A percentile compares a stretch with the other conserved stretches of the same genome.
Conservation (phyloP, 1,140 invertebrate species). For the Dryas iulia region DNA sequence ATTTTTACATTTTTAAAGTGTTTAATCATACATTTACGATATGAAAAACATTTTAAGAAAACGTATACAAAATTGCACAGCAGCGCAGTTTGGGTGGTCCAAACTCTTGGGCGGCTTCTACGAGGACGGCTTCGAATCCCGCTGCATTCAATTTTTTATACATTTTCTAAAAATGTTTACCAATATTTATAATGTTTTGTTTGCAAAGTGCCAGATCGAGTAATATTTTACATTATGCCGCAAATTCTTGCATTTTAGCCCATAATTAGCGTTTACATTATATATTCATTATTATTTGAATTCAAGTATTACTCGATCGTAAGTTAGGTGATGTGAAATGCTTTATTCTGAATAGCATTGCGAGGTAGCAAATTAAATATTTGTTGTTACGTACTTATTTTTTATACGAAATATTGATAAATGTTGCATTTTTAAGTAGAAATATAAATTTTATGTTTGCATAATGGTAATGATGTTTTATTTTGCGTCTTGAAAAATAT, state of each 20-base stretch:
- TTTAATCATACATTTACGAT: too few species aligned
- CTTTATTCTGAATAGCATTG: constrained; percentile 52
- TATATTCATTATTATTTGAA: not conserved
- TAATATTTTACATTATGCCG: constrained; percentile 7
- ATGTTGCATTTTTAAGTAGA: constrained; percentile 73
- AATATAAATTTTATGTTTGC: constrained; percentile 71
- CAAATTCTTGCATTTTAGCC: not conserved
- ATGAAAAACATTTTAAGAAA: too few species aligned
- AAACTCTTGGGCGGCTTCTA: too few species aligned
- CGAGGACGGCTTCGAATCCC: too few species aligned
- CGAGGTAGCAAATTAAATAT: constrained; percentile 63
- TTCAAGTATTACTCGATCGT: constrained; percentile 34
- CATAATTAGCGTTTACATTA: not conserved
- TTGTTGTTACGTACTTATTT: constrained; percentile 72
- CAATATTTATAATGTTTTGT: not conserved
- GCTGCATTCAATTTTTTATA: too few species aligned
- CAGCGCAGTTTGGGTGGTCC: too few species aligned
- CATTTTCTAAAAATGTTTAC: not conserved
- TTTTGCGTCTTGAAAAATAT: not conserved
- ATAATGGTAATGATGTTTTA: constrained; percentile 41
- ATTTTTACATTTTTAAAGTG: too few species aligned
- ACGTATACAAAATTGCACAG: too few species aligned
- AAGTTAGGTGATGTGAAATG: constrained; percentile 45
- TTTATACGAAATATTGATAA: constrained; percentile 75
- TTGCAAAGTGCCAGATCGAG: constrained; percentile 9